phyloP scores from a whole-genome alignment of 1,140 invertebrate species.

The Solen grandis region DNA sequence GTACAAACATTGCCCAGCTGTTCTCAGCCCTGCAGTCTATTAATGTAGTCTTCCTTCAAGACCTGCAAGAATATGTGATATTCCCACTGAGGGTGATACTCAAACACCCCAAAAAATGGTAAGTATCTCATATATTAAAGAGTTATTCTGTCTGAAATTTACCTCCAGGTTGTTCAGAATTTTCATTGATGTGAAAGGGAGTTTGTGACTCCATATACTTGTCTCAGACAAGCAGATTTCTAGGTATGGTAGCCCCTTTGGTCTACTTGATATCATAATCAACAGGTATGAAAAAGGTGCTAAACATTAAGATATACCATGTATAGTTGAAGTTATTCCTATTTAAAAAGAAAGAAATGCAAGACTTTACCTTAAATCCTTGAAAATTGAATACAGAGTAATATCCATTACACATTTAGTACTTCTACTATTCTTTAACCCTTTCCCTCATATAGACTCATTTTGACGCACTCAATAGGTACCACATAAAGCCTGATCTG shows the following conservation, averaged over 20 bases:
- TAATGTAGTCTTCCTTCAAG: conserved; percentile 60
- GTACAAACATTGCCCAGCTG: conserved; percentile 59
- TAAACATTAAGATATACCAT: too few species aligned
- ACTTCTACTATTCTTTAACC: too few species aligned
- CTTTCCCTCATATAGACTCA: too few species aligned
- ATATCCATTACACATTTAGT: too few species aligned
- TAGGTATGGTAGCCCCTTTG: not conserved
- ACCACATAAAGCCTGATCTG: too few species aligned
- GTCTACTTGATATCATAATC: not conserved
- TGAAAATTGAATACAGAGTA: too few species aligned
- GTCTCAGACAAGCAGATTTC: not conserved
- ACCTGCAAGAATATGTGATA: conserved; percentile 69
- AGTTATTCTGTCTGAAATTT: not conserved
- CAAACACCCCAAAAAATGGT: conserved; percentile 64
- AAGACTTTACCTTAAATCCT: too few species aligned
- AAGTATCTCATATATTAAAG: not conserved
- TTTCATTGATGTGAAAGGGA: not conserved
- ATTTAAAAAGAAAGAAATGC: too few species aligned
- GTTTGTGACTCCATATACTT: not conserved
- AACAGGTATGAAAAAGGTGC: too few species aligned
- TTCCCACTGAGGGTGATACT: conserved; percentile 67
- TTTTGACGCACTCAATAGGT: too few species aligned
- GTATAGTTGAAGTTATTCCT: too few species aligned
- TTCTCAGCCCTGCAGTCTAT: conserved; percentile 47
- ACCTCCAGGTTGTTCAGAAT: not conserved